Base-by-base conservation (phyloP, 2,888 invertebrate species). In the Gastrophysa polygoni region DNA sequence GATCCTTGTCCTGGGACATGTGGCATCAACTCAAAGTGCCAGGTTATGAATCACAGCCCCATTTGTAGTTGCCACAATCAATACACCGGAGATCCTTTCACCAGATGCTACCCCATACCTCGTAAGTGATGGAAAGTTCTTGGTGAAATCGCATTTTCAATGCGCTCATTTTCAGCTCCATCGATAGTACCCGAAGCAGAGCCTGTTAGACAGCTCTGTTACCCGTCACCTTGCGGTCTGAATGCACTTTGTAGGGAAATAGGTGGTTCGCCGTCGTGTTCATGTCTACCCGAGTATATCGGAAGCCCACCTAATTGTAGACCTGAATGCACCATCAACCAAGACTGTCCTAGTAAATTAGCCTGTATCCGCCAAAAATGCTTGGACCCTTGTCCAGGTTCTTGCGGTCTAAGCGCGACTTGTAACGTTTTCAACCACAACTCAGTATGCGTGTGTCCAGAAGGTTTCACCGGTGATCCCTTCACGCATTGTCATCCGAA, bases 221-320 rank as follows among this genome's bases (percentile, higher is more conserved):
- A 84, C 63, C 92, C 92, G 54, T 89, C 91, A 2, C 92, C 93
- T 0, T 94, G 93, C 75, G 93, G 93, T 32, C 88, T 91, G 1
- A 91, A 92, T 75, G 91, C 92, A 63, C 83, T 88, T 68, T 93
- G 93, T 74, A 87, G 87, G 71, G 88, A 88, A 75, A 77, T 85
- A 21, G 89, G 90, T 71, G 81, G 78, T 57, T 73, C 78, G 44
- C 82, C 83, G 1, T 77, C 80, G 11, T 83, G 83, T 64, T 79
- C 80, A 24, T 83, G 83, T 67, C 71, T 81, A 52, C 76, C 80
- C 46, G 77, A 78, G 32, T 83, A 79, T 68, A 76, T 81, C 29
- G 83, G 83, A 28, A 77, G 74, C 51, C 90, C 91, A 38, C 89
- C 88, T 1, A 83, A 83, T 70, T 92, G 92, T 77, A 85, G 91